Evolutionary conservation across 2,888 invertebrate genomes (phyloP).

Genomic region (Acronicta aceris): DNA sequence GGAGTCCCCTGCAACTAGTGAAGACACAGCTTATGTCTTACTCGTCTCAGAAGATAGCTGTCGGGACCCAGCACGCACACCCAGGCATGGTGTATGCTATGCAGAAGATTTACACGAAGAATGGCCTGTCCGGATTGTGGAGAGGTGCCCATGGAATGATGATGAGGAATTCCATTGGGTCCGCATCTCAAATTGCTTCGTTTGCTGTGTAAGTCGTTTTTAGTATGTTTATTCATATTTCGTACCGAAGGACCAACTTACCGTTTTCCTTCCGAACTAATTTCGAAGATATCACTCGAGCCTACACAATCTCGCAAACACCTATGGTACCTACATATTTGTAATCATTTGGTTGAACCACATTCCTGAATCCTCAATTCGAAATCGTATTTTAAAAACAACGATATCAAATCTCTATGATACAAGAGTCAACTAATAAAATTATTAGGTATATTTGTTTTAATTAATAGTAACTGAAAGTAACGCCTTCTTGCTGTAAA

Average conservation of each 20-base stretch:
- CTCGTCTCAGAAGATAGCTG: constrained; percentile 93
- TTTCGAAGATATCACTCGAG: neutral
- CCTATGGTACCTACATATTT: neutral
- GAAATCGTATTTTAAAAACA: neutral
- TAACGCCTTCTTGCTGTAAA: neutral
- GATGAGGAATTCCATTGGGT: constrained; percentile 94
- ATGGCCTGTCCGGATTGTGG: constrained; percentile 90
- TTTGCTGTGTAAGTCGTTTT: constrained; percentile 89
- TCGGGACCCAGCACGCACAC: constrained; percentile 96
- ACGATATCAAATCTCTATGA: constrained; percentile 6
- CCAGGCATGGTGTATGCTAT: constrained; percentile 91
- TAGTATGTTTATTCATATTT: neutral
- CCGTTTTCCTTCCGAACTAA: neutral
- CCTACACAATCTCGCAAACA: neutral
- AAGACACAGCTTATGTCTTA: constrained; percentile 96
- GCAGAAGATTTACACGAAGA: constrained; percentile 87
- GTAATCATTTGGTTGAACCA: neutral
- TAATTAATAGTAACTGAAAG: too few relatives aligned
- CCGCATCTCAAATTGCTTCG: constrained; percentile 94
- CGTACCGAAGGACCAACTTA: neutral
- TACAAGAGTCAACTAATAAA: constrained; percentile 32
- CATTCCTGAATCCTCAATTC: too few relatives aligned
- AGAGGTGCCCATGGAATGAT: constrained; percentile 93
- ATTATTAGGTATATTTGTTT: constrained; percentile 1
- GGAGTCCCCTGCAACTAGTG: constrained; percentile 96